phyloP scores from a whole-genome alignment of 2,113 vertebrate genomes.

The Camarhynchus parvulus region DNA sequence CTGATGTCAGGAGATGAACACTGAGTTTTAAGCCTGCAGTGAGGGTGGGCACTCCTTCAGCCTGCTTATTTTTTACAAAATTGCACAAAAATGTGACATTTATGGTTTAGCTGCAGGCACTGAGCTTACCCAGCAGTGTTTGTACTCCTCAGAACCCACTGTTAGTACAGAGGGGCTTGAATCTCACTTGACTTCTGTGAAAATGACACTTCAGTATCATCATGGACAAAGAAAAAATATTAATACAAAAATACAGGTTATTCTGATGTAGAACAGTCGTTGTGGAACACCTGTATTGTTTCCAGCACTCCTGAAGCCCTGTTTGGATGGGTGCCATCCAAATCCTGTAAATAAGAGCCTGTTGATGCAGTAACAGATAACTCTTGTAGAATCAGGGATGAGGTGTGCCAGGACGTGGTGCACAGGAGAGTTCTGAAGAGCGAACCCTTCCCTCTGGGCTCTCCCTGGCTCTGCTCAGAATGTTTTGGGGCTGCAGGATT shows the following conservation, averaged over 20 bases:
- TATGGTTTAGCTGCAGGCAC: neutral
- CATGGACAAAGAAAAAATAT: neutral
- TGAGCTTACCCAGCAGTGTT: neutral
- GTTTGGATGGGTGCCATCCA: neutral
- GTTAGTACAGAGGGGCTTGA: neutral
- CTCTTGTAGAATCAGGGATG: accelerated
- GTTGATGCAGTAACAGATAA: neutral
- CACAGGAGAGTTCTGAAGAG: neutral
- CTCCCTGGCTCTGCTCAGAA: neutral
- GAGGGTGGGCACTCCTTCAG: neutral
- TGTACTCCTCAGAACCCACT: neutral
- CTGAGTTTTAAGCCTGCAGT: neutral
- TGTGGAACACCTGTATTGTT: neutral
- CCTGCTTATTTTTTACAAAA: neutral
- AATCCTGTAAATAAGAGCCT: neutral
- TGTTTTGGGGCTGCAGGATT: neutral
- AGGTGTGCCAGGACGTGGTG: neutral
- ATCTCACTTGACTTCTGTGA: neutral
- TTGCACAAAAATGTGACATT: neutral
- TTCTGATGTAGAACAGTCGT: neutral
- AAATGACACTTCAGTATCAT: neutral
- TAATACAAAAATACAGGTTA: neutral
- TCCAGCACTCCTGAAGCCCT: neutral
- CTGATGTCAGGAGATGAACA: neutral
- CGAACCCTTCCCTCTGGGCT: neutral